Percentiles rank a stretch among this genome's conserved stretches.
phyloP scores from a whole-genome alignment of 2,888 invertebrate species.

The Caenorhabditis sp. region DNA sequence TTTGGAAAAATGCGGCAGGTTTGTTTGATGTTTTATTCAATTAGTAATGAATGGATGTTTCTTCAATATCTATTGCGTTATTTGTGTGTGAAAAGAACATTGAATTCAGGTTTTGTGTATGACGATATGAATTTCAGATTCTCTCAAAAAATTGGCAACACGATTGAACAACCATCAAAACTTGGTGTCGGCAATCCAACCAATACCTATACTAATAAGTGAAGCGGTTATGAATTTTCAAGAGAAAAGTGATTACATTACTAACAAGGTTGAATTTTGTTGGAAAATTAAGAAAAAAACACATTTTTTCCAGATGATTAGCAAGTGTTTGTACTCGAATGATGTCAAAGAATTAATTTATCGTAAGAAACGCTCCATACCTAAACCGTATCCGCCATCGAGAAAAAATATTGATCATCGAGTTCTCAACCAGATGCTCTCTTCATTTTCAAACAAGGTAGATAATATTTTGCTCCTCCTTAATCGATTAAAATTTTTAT shows the following conservation, averaged over 20 bases:
- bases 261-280: constrained; percentile 19
- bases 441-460: constrained; percentile 21
- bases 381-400: neutral
- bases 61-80: too few relatives aligned
- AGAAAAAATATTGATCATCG: constrained; percentile 24
- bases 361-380: constrained; percentile 2
- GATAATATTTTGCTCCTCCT: constrained; percentile 7
- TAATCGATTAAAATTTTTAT: neutral
- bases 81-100: too few relatives aligned
- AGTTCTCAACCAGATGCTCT: constrained; percentile 36
- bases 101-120: neutral
- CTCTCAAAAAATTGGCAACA: constrained; percentile 20
- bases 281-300: neutral
- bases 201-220: constrained; percentile 34
- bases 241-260: constrained; percentile 31
- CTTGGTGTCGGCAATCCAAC: constrained; percentile 22
- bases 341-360: constrained; percentile 12
- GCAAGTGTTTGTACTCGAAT: constrained; percentile 6
- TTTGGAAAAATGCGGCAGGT: constrained; percentile 33
- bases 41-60: neutral
- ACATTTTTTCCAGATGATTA: constrained; percentile 24
- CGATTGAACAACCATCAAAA: constrained; percentile 29
- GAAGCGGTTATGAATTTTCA: constrained; percentile 41
- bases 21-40: neutral
- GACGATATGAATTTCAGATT: constrained; percentile 10